phyloP scores from a whole-genome alignment of 2,888 invertebrate genomes.

The Melanostoma mellinum region DNA sequence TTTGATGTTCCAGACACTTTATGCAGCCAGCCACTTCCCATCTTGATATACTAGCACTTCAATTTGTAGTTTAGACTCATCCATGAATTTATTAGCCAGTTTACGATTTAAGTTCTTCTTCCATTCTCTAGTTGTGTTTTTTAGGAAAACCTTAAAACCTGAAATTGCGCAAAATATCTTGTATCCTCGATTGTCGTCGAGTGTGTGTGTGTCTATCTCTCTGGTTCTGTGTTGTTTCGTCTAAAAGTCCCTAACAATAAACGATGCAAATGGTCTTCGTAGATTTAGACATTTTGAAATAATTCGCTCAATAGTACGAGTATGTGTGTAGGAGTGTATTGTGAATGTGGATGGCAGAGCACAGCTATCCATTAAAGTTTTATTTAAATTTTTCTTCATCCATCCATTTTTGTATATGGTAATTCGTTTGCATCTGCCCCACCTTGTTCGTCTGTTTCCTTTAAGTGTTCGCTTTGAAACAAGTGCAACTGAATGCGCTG shows the following conservation, averaged over 20 bases:
- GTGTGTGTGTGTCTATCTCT: too few relatives aligned
- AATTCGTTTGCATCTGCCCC: neutral
- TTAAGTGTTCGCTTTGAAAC: neutral
- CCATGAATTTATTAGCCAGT: constrained; percentile 11
- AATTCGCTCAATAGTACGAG: neutral
- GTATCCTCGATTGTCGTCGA: neutral
- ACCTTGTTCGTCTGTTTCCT: neutral
- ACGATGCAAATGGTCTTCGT: neutral
- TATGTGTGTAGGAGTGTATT: neutral
- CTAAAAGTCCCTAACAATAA: neutral
- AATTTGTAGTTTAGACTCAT: constrained; percentile 16
- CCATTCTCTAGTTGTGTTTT: neutral
- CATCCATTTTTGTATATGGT: neutral
- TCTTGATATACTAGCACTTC: neutral
- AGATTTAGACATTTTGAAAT: constrained; percentile 5
- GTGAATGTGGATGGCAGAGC: constrained; percentile 1
- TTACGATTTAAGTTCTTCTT: constrained; percentile 10
- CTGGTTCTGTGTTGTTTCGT: neutral
- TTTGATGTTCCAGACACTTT: constrained; percentile 1
- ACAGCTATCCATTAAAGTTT: constrained; percentile 1
- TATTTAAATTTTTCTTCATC: neutral
- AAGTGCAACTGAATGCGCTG: neutral
- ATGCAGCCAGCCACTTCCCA: constrained; percentile 1
- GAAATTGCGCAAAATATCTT: constrained; percentile 5
- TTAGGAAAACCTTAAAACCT: constrained; percentile 4